phyloP scores from a whole-genome alignment of 1,140 invertebrate species.

The Philaenus spumarius region DNA sequence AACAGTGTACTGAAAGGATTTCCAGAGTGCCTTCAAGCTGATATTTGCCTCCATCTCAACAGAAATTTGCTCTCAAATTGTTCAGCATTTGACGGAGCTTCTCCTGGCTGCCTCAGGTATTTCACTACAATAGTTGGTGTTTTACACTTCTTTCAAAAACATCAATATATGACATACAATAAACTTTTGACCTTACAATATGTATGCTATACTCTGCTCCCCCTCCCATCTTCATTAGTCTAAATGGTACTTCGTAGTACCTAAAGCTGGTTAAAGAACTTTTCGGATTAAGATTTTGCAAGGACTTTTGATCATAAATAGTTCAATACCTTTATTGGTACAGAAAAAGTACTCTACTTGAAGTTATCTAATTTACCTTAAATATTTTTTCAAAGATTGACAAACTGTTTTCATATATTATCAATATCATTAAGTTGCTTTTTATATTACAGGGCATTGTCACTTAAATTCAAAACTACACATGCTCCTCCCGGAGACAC shows the following conservation, averaged over 20 bases:
- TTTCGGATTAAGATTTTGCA: too few relatives aligned
- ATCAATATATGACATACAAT: too few relatives aligned
- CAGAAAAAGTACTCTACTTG: too few relatives aligned
- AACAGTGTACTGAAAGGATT: slow-evolving; percentile 96
- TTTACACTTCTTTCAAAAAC: not conserved
- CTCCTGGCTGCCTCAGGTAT: slow-evolving; percentile 90
- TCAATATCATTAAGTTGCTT: too few relatives aligned
- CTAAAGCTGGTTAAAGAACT: not conserved
- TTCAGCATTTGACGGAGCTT: slow-evolving; percentile 89
- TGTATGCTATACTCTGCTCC: not conserved
- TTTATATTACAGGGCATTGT: slow-evolving; percentile 59
- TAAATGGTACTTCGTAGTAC: not conserved
- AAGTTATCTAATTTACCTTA: too few relatives aligned
- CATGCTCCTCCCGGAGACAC: slow-evolving; percentile 98
- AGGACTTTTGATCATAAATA: too few relatives aligned
- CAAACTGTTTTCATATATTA: too few relatives aligned
- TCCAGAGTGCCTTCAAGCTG: slow-evolving; percentile 96
- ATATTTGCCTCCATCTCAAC: slow-evolving; percentile 97
- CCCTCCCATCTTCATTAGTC: not conserved
- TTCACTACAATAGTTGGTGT: not conserved
- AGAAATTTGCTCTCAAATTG: slow-evolving; percentile 91
- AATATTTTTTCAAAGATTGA: too few relatives aligned
- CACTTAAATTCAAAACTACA: slow-evolving; percentile 91
- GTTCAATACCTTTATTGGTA: too few relatives aligned
- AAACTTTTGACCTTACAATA: not conserved